These are phyloP conservation scores for Pandemis heparana DNA, from an alignment of 2,888 invertebrate species.

Conservation along the genomic window DNA sequence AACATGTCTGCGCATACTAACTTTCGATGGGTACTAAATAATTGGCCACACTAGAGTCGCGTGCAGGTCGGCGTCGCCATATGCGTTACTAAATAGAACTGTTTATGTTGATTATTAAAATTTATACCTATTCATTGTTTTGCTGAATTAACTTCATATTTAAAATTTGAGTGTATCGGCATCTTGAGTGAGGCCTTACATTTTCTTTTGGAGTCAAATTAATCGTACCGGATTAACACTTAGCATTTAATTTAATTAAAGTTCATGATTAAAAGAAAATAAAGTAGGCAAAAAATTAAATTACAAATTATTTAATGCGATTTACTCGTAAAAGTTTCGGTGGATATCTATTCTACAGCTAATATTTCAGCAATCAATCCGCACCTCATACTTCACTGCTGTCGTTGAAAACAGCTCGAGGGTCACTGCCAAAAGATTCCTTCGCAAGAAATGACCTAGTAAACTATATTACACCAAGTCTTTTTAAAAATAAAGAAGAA, in stretches of 20 bases:
- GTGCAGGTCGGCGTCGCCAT: neutral
- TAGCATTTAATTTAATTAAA: too few relatives aligned
- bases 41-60: neutral
- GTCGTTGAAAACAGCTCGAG: constrained; percentile 15
- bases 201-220: neutral
- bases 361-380: neutral
- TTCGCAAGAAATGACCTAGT: constrained; percentile 29
- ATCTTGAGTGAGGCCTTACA: neutral
- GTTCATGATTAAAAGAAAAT: neutral
- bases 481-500: constrained; percentile 12
- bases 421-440: constrained; percentile 31
- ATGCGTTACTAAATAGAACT: neutral
- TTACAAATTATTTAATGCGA: neutral
- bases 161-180: neutral
- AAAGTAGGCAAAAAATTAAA: neutral
- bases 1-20: neutral
- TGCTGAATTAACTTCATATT: neutral
- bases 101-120: constrained; percentile 5
- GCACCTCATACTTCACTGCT: neutral
- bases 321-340: too few relatives aligned
- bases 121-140: neutral
- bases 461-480: constrained; percentile 9
- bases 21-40: neutral
- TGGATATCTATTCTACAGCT: neutral
- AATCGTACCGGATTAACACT: neutral